Percentiles rank a stretch among this genome's conserved stretches.
Conservation (phyloP, 2,797 vertebrate species). For the Catamblyrhynchus diadema region DNA sequence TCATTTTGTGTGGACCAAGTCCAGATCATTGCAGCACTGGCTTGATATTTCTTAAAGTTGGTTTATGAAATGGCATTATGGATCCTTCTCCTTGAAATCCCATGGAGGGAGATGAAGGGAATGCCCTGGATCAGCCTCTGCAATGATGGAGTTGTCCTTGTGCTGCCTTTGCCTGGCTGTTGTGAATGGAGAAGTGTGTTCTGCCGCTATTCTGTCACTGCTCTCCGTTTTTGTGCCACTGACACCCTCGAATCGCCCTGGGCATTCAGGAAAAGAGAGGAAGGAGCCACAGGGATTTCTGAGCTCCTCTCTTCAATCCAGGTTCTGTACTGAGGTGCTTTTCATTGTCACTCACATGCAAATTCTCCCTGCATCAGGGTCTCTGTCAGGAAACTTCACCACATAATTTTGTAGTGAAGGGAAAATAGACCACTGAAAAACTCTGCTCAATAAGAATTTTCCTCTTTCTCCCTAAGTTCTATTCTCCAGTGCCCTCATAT, state of each 20-base stretch:
- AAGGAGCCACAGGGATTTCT: background rate
- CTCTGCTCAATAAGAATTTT: background rate
- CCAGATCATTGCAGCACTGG: background rate
- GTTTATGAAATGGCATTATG: background rate
- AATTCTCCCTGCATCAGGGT: background rate
- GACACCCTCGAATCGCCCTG: background rate
- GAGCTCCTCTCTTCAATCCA: background rate
- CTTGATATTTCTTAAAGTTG: background rate
- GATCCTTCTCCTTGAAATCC: background rate
- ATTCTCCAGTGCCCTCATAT: background rate
- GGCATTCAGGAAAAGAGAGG: background rate
- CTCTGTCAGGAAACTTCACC: background rate
- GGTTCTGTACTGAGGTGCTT: background rate
- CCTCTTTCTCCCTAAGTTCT: background rate
- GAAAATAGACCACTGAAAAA: background rate
- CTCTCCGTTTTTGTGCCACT: background rate
- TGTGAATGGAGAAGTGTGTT: background rate
- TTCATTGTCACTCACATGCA: background rate
- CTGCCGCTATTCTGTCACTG: background rate
- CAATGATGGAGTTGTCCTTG: background rate
- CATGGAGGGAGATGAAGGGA: background rate
- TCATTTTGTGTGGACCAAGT: background rate
- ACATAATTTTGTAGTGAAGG: background rate
- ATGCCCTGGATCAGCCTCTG: background rate
- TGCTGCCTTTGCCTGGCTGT: background rate